Base-by-base conservation (phyloP, 1,140 invertebrate species). In the Hypothenemus hampei region DNA sequence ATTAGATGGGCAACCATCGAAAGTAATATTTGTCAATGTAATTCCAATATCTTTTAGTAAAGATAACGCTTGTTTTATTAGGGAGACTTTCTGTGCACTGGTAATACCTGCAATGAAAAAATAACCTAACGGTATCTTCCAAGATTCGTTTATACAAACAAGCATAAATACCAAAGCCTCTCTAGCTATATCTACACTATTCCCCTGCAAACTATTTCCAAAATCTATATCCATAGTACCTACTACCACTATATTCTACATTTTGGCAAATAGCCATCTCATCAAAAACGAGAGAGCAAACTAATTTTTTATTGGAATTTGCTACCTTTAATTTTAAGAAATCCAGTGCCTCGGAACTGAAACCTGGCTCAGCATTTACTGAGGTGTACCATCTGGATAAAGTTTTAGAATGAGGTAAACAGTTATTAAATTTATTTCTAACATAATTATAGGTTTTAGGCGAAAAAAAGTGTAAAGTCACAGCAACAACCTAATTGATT, bases 391-490 rank as follows among this genome's bases (percentile, higher is more conserved):
- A 58, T 23, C 23, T 52, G n/a, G 33, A 18, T 11, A 58, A 44
- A 1, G 41, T 58, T 16, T 35, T 58, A 29, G 10, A 16, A 24
- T 58, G 48, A 6, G 49, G 56, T 20, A 58, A 46, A 22, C 48
- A 58, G 13, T 18, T 39, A 29, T 58, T 23, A 41, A 50, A 56
- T 13, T 16, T 37, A 48, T 36, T 13, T 10, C 56, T 18, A 10
- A 58, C 48, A 53, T 53, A 58, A 11, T 46, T 21, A 31, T 58
- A 52, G 5, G n/a, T 39, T 29, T 50, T 50, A 4, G 50, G 40
- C 3, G 40, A 52, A 44, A 43, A 50, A 18, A 51, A 57, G 37
- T 37, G 24, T 23, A 57, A 29, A n/a, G 55, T 57, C 7, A 57
- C 26, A 3, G 55, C 47, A 44, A 51, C n/a, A n/a, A n/a, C n/a